phyloP scores from a whole-genome alignment of 2,113 vertebrate species.

The Callorhinus ursinus region DNA sequence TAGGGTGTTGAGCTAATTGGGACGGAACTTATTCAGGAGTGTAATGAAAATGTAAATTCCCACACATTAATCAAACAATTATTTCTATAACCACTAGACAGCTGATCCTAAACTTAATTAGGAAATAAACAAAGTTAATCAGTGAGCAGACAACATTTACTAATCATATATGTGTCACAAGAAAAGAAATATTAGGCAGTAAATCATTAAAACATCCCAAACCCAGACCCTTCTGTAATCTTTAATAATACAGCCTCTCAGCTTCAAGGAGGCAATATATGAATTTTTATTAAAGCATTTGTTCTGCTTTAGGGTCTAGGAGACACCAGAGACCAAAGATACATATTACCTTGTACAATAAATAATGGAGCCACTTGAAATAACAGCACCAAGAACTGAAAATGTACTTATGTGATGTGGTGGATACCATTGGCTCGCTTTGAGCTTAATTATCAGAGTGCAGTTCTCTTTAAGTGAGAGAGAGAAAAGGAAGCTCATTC shows the following conservation, averaged over 20 bases:
- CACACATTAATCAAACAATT: conserved; percentile 86
- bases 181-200: conserved; percentile 74
- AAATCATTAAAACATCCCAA: conserved; percentile 77
- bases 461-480: conserved; percentile 37
- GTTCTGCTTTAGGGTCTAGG: conserved; percentile 75
- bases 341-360: conserved; percentile 64
- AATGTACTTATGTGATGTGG: background rate
- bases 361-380: conserved; percentile 79
- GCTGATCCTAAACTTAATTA: conserved; percentile 83
- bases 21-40: conserved; percentile 69
- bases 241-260: background rate
- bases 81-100: conserved; percentile 81
- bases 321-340: conserved; percentile 68
- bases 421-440: background rate
- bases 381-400: conserved; percentile 48
- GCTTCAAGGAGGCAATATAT: conserved; percentile 70
- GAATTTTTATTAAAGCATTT: conserved; percentile 77
- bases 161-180: conserved; percentile 73
- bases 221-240: conserved; percentile 41
- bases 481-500: conserved; percentile 34
- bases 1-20: conserved; percentile 79
- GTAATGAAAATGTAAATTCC: conserved; percentile 86
- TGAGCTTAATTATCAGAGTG: conserved; percentile 63
- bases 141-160: conserved; percentile 80
- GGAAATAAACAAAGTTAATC: conserved; percentile 88